phyloP scores from a whole-genome alignment of 2,797 vertebrate species.

The Odontamblyopus rebecca region DNA sequence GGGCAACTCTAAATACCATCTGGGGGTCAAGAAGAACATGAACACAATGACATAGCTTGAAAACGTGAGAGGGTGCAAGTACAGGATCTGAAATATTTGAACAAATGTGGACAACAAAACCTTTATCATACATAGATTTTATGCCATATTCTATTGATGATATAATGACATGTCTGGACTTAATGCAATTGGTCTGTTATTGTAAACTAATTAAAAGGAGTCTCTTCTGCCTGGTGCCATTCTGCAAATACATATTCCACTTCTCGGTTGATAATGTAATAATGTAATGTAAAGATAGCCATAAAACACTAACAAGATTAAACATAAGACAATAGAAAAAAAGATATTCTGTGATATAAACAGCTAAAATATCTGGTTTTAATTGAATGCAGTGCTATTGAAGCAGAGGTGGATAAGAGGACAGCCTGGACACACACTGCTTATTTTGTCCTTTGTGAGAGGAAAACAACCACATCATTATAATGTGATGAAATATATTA shows the following conservation, averaged over 20 bases:
- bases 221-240: background rate
- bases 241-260: background rate
- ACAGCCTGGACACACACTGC: background rate
- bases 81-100: background rate
- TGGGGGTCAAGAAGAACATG: too few relatives aligned
- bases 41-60: too few relatives aligned
- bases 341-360: background rate
- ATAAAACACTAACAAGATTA: background rate
- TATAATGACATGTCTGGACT: background rate
- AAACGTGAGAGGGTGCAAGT: background rate
- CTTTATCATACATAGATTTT: background rate
- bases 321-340: background rate
- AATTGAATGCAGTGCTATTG: constrained; percentile 8
- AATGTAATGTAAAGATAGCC: background rate
- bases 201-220: background rate
- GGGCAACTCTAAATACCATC: background rate
- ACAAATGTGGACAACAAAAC: background rate
- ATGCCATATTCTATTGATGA: background rate
- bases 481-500: background rate
- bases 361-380: constrained; percentile 1
- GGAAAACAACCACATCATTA: background rate
- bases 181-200: background rate
- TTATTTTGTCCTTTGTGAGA: background rate
- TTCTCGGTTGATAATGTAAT: background rate
- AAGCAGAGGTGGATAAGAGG: constrained; percentile 1